Evolutionary conservation across 1,140 invertebrate genomes (phyloP).

Genomic region (Macrobrachium rosenbergii): DNA sequence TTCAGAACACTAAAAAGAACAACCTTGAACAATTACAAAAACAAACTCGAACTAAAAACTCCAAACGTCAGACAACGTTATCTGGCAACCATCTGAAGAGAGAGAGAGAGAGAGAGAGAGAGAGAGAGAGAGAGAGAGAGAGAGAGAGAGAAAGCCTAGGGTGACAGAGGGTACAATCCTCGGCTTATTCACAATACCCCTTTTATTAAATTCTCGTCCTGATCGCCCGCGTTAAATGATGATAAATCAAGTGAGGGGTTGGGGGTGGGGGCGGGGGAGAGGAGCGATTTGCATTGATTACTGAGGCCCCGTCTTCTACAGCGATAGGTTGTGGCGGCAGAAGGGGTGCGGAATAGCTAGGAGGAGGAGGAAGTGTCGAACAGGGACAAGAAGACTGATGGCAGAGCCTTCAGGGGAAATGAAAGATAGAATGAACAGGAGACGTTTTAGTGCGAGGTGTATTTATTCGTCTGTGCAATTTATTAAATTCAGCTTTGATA

Average conservation of each 20-base stretch:
- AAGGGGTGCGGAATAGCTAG: not conserved
- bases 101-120: too few species aligned
- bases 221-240: conserved; percentile 25
- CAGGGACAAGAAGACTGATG: not conserved
- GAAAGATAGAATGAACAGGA: not conserved
- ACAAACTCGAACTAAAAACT: too few species aligned
- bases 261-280: too few species aligned
- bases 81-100: too few species aligned
- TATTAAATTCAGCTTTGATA: too few species aligned
- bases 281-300: conserved; percentile 19
- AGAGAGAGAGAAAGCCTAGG: too few species aligned
- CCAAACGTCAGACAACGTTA: too few species aligned
- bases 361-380: not conserved
- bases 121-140: too few species aligned
- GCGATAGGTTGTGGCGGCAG: too few species aligned
- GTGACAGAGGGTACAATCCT: not conserved
- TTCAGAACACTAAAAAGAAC: too few species aligned
- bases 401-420: not conserved
- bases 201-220: conserved; percentile 27
- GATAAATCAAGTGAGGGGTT: conserved; percentile 10
- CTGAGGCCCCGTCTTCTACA: not conserved
- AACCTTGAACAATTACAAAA: too few species aligned
- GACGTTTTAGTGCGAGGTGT: not conserved
- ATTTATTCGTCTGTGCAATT: too few species aligned
- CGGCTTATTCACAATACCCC: conserved; percentile 18